These are phyloP conservation scores for Teleogryllus oceanicus DNA, from an alignment of 2,888 invertebrate genomes.

Conservation along the genomic window DNA sequence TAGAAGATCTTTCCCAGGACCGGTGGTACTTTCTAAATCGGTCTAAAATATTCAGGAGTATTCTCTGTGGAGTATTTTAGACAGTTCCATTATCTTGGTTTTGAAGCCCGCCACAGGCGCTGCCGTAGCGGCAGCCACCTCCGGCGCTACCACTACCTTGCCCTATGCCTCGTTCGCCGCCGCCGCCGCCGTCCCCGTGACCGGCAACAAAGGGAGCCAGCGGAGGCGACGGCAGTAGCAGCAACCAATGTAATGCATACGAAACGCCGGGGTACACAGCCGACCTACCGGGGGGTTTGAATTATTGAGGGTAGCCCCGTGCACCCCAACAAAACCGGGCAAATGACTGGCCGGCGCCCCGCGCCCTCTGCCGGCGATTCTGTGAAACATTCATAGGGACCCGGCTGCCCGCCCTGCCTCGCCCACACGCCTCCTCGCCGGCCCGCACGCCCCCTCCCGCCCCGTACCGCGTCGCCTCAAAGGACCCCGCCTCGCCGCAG, in stretches of 20 bases:
- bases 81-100: slow-evolving; percentile 18
- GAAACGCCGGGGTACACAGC: slow-evolving; percentile 18
- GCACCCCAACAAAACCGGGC: slow-evolving; percentile 18
- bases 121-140: not conserved
- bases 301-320: not conserved
- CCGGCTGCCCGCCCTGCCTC: not conserved
- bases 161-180: not conserved
- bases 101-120: not conserved
- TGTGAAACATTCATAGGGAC: slow-evolving; percentile 5
- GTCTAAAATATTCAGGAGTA: not conserved
- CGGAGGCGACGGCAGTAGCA: slow-evolving; percentile 18
- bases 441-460: too few relatives aligned
- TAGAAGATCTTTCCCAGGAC: not conserved
- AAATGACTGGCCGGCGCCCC: slow-evolving; percentile 18
- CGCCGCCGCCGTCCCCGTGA: not conserved
- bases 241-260: slow-evolving; percentile 9
- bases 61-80: slow-evolving; percentile 10
- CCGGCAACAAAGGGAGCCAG: not conserved
- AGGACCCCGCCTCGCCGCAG: too few relatives aligned
- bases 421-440: too few relatives aligned
- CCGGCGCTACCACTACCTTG: not conserved
- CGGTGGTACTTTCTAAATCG: slow-evolving; percentile 3
- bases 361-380: not conserved
- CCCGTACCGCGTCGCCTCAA: too few relatives aligned
- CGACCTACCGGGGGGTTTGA: slow-evolving; percentile 12